Evolutionary conservation across 2,797 vertebrate species (phyloP), one percentile per base, ranked within the genome.

Genomic region (Arremon aurantiirostris): DNA sequence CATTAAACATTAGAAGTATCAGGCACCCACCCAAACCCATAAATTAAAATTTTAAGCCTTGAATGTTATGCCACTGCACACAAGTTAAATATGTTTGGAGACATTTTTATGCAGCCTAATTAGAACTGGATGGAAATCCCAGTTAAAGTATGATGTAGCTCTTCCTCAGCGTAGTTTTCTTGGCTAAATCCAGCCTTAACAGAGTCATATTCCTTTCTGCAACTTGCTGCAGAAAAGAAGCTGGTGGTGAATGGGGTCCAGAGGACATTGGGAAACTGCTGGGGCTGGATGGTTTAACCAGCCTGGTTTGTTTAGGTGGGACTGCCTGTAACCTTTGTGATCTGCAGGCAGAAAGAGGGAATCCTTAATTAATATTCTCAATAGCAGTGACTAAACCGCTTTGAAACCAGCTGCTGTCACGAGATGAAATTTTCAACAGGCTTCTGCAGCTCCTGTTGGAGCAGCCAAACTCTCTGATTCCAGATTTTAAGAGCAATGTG

Each of bases 1-100:
- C 92, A 69, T 95, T 92, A 95, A 97, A 94, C 53, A 71, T 89
- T 89, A 89, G 76, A 91, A 91, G 50, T 87, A 93, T 89, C 93
- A 92, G 89, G 92, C 92, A 95, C 47, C 59, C 80, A 76, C 89
- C 86, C 83, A 95, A 95, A 86, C 12, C 75, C 81, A 94, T 95
- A 95, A 94, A 95, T 92, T 85, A 94, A 92, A 93, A 90, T 94
- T 92, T 89, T 82, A 93, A 94, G 76, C 76, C 86, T 80, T 76
- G 71, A 89, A 85, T 69, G 18, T 78, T 85, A 55, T 87, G 81
- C 75, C 89, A 80, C 81, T 56, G 61, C 79, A 19, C 82, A 44
- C 59, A 78, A 93, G 64, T 92, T 92, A 93, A 95, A 82, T 93
- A 89, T 39, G 76, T 85, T 91, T 93, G 82, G 82, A 95, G 90